Conservation (phyloP, 2,888 invertebrate genomes). For the Nomada ruficornis region DNA sequence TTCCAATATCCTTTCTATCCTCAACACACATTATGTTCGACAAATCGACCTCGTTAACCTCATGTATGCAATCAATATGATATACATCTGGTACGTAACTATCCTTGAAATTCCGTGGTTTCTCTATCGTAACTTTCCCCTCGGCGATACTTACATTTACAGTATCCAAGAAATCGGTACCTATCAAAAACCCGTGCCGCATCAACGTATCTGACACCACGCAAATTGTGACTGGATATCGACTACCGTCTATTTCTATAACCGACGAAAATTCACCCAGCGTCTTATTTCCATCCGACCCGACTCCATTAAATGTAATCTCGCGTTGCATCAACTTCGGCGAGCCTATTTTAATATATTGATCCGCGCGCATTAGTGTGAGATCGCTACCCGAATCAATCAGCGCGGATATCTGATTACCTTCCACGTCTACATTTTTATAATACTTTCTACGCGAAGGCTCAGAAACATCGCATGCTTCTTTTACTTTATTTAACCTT, state of each 20-base stretch:
- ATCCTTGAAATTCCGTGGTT: not conserved
- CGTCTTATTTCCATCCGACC: too few relatives aligned
- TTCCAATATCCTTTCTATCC: not conserved
- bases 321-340: too few relatives aligned
- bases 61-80: not conserved
- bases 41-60: not conserved
- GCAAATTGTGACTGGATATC: slow-evolving; percentile 41
- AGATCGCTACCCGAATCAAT: not conserved
- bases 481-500: too few relatives aligned
- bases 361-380: not conserved
- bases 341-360: not conserved
- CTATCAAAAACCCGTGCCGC: slow-evolving; percentile 38
- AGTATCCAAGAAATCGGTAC: slow-evolving; percentile 37
- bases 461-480: too few relatives aligned
- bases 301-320: too few relatives aligned
- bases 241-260: slow-evolving; percentile 36
- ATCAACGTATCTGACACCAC: slow-evolving; percentile 42
- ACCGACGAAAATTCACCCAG: not conserved
- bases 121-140: slow-evolving; percentile 26
- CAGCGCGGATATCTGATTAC: not conserved
- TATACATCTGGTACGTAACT: not conserved
- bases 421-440: too few relatives aligned
- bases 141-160: not conserved
- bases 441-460: too few relatives aligned
- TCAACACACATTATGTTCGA: not conserved